Evolutionary conservation across 2,797 vertebrate genomes (phyloP).

Genomic region (Alauda arvensis): DNA sequence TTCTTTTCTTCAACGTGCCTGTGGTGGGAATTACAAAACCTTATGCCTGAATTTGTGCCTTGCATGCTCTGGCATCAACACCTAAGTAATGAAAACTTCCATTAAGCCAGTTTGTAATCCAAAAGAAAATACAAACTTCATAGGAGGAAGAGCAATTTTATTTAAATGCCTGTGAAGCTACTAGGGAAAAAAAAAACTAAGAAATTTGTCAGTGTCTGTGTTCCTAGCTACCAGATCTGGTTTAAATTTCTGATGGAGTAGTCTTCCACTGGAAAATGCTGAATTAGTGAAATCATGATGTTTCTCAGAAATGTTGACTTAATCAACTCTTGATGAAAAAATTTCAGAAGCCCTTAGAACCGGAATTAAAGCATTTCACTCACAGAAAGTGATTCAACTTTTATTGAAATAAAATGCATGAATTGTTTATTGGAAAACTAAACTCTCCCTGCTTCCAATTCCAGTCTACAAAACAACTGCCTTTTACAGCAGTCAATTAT

Average conservation of each 20-base stretch:
- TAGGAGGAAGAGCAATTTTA: background rate
- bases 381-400: background rate
- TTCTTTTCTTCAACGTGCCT: background rate
- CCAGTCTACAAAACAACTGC: background rate
- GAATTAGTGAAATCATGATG: background rate
- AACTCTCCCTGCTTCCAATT: background rate
- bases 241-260: background rate
- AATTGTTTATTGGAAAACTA: background rate
- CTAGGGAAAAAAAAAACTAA: background rate
- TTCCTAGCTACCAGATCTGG: background rate
- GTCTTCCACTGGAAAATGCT: slow-evolving; percentile 14
- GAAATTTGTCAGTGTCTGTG: background rate
- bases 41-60: background rate
- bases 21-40: background rate
- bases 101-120: background rate
- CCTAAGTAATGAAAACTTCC: background rate
- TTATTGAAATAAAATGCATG: background rate
- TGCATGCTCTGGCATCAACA: background rate
- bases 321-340: background rate
- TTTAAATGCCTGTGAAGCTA: background rate
- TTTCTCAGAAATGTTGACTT: background rate
- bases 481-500: background rate
- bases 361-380: background rate
- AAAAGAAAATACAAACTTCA: background rate
- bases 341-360: background rate